Evolutionary conservation across 2,113 vertebrate genomes (phyloP), one percentile per base, ranked within the genome.

Genomic region (Herpetotheres cachinnans): DNA sequence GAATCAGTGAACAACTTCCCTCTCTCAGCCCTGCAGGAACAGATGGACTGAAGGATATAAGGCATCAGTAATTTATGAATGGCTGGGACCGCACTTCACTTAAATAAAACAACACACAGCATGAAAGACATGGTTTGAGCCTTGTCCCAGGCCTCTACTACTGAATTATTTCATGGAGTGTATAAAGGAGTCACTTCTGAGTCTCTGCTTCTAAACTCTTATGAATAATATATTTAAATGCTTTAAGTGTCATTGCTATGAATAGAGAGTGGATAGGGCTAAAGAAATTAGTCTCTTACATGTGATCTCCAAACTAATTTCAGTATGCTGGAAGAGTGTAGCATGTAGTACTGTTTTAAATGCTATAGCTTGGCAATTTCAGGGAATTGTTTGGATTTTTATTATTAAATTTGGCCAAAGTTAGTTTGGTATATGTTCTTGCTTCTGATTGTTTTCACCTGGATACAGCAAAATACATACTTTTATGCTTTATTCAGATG

Each of bases 71-170:
- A 96, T 90, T 92, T 63, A 89, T 93, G 73, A 95, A 78, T 66
- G n/a, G 42, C 38, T 82, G 71, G 90, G 92, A 86, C 84, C 82
- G 17, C 24, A 70, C 61, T 74, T 46, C 49, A 55, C n/a, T 84
- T 93, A 95, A 93, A 80, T 86, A 71, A 93, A 93, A 93, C 65
- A 95, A 90, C 79, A 95, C 24, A 88, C 62, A 36, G 47, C 61
- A 92, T 65, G 70, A 76, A 92, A 95, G n/a, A 22, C 21, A 27
- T 16, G 55, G 30, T 66, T 86, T 94, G 70, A 80, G 71, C 52
- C 84, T 58, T 74, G 63, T 77, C 54, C 54, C 38, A 65, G 79
- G n/a, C 50, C 54, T 91, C 24, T 42, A 21, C 72, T 80, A 40
- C 63, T 86, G 61, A 92, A 74, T 89, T 62, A 58, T 96, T 94